Conservation (phyloP, 1,140 invertebrate genomes). For the Melanaphis sacchari region DNA sequence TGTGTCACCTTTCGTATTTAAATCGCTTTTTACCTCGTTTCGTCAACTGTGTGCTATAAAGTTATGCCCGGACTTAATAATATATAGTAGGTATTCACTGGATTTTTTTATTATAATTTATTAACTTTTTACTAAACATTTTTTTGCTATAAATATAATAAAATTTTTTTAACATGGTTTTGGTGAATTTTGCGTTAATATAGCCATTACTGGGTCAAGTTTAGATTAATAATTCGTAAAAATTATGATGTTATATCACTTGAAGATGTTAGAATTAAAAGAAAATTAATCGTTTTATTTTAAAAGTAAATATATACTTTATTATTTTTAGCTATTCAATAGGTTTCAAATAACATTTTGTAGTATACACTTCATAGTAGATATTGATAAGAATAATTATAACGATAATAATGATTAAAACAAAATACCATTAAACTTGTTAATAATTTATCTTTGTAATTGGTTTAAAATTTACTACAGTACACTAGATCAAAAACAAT, state of each 20-base stretch:
- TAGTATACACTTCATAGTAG: background rate
- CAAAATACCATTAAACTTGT: background rate
- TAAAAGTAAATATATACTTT: background rate
- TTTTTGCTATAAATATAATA: background rate
- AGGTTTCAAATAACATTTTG: background rate
- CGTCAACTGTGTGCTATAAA: background rate
- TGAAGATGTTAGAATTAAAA: background rate
- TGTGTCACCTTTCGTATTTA: background rate
- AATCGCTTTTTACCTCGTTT: background rate
- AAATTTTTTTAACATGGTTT: background rate
- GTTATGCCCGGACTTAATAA: background rate
- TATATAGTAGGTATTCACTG: background rate
- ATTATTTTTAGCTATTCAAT: background rate
- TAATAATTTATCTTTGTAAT: constrained; percentile 5
- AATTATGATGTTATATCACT: background rate
- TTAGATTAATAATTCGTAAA: background rate
- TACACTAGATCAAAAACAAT: background rate
- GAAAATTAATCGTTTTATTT: background rate
- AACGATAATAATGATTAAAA: constrained; percentile 6
- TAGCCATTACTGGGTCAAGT: background rate
- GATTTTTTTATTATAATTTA: background rate
- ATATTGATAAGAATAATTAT: background rate
- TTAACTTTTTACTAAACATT: background rate
- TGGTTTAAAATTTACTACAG: background rate
- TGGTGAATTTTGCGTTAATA: background rate